Evolutionary conservation across 1,140 invertebrate species (phyloP), one percentile per base, ranked within the genome.

Genomic region (Neodiprion lecontei): DNA sequence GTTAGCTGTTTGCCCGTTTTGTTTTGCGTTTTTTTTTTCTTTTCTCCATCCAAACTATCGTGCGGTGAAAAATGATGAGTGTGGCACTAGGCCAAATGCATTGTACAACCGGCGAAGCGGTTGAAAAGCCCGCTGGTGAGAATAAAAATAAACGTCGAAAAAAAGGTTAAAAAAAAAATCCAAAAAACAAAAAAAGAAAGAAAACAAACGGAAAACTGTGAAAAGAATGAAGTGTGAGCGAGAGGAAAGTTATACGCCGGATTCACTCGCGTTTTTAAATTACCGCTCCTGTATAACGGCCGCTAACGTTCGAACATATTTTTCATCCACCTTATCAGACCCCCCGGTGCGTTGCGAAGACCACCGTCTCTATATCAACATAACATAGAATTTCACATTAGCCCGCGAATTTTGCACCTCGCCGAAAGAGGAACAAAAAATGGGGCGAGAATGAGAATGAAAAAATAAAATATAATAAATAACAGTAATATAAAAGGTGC

Each of bases 1-100:
- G 28, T 21, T 21, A 21, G 17, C 17, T 21, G 28, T 40, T 40
- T 40, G 28, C 28, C 28, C 28, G 28, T 40, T 40, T 3, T 40
- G 5, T 40, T 40, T 40, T 40, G 28, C 2, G 1, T 17, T 61
- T 61, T 61, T 61, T 61, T 61, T 9, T 2, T 61, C 7, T 61
- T 61, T 4, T 61, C 9, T 61, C 9, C n/a, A 61, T 61, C 9
- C 53, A 61, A 61, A 12, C 53, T 17, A 14, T 14, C n/a, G 11
- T 61, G 11, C 11, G n/a, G 4, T 12, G 53, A 14, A 9, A 61
- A 14, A 61, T 61, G 53, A 61, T 61, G 53, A 61, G 53, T 17
- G n/a, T 61, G 53, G 53, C 53, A 61, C 53, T 61, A 61, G 53
- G 53, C 53, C 53, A 61, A 61, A 61, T 61, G 53, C 53, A 61